A percentile compares a stretch with the other conserved stretches of the same genome.
Evolutionary conservation across 2,888 invertebrate genomes (phyloP).

Genomic region (Tetranychus piercei): DNA sequence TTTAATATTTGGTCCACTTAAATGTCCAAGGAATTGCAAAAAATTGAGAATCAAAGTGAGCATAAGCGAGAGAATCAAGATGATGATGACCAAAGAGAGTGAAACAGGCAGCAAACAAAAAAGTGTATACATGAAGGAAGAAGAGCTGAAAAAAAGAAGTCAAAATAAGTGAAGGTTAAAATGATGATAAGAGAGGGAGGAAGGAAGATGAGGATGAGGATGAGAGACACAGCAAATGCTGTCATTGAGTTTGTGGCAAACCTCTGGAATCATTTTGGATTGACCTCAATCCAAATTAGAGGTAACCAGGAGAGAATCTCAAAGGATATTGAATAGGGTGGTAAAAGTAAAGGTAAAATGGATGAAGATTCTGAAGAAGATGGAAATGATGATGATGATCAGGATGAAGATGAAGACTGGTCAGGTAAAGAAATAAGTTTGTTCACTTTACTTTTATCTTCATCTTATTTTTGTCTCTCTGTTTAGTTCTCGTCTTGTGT

Average conservation of each 20-base stretch:
- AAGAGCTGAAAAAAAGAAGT: background rate
- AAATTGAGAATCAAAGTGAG: background rate
- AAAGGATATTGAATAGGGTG: background rate
- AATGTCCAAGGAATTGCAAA: background rate
- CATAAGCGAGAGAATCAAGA: background rate
- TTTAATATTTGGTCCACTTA: conserved; percentile 1
- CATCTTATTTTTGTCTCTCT: background rate
- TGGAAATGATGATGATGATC: background rate
- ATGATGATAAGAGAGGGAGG: background rate
- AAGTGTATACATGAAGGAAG: background rate
- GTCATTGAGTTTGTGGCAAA: conserved; percentile 1
- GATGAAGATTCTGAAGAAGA: background rate
- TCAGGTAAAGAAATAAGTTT: background rate
- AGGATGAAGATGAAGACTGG: background rate
- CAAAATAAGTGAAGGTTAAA: background rate
- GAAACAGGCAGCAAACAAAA: no score
- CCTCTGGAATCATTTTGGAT: conserved; percentile 1
- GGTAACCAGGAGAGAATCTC: background rate
- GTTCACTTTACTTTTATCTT: background rate
- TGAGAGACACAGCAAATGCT: conserved; percentile 4
- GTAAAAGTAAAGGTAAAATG: background rate
- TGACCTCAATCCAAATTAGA: conserved; percentile 1
- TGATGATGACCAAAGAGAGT: background rate
- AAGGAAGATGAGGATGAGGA: background rate
- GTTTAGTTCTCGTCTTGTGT: background rate